Evolutionary conservation across 2,113 vertebrate species (phyloP), one percentile per base, ranked within the genome.

Genomic region (Mirza zaza): DNA sequence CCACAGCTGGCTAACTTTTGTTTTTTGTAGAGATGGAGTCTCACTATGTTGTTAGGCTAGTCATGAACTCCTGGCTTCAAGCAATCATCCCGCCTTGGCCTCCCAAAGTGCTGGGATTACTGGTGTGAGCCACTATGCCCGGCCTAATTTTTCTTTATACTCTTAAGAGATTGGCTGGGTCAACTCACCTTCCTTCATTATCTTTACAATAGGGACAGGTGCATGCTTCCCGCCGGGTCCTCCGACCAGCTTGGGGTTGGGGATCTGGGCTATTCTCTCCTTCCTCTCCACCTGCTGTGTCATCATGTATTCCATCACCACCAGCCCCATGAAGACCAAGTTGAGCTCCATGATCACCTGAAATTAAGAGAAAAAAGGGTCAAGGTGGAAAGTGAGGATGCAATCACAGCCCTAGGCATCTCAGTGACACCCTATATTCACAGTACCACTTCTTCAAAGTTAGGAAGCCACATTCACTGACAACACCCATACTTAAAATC

Each of bases 181-280:
- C 13, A 81, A 68, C 98, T 97, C 97, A 99, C 99, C 99, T 99
- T 87, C 99, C 99, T 97, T 99, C 99, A 61, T 99, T 99, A 48
- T 99, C 99, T 96, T 99, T 99, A 99, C 99, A 99, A 97, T 99
- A 99, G n/a, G 99, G 99, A 85, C 99, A 99, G 82, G 99, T 99
- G 65, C 99, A 99, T 4, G 99, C 99, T 97, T 99, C 99, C 91
- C 99, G 97, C 34, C 99, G 99, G 0, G 99, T 99, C 63, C 99
- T 99, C 71, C 99, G 98, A 32, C 98, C 99, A 97, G 99, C 99
- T 65, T 99, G 98, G 21, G 98, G 99, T 27, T 99, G 99, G 0
- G 98, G 98, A 77, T 99, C 99, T 1, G 99, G 99, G 70, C 99
- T 98, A 13, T 99, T 99, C 9, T 99, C 98, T 5, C 99, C 99